These are phyloP conservation scores for Zosterops lateralis DNA, from an alignment of 2,113 vertebrate species.

Conservation along the genomic window DNA sequence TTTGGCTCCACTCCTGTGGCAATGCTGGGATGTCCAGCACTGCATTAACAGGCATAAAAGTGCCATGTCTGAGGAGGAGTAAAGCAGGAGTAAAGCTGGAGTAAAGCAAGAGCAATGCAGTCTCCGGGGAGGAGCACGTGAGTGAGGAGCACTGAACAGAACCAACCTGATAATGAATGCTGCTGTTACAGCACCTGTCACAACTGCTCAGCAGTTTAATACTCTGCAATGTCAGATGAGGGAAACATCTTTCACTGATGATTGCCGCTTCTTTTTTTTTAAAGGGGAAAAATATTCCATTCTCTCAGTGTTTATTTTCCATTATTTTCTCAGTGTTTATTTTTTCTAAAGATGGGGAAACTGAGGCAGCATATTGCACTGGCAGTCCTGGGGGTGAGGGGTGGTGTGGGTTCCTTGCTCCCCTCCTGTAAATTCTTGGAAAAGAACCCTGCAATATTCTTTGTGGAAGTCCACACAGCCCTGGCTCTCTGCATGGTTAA, in stretches of 20 bases:
- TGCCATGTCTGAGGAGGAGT: background rate
- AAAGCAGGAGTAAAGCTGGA: background rate
- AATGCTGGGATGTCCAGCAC: background rate
- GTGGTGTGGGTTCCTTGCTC: background rate
- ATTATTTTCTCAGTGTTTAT: accelerated
- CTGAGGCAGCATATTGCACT: background rate
- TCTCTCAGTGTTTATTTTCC: background rate
- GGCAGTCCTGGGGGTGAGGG: background rate
- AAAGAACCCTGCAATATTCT: background rate
- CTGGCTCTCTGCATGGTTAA: background rate
- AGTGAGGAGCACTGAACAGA: constrained; percentile 58
- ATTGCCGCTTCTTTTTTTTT: background rate
- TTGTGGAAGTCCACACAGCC: background rate
- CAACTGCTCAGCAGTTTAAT: constrained; percentile 62
- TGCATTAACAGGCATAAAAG: background rate
- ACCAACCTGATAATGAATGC: constrained; percentile 61
- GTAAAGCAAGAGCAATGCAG: background rate
- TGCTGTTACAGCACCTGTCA: constrained; percentile 69
- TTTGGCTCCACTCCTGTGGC: background rate
- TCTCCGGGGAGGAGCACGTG: constrained; percentile 45
- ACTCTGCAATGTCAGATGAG: constrained; percentile 26
- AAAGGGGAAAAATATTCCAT: accelerated
- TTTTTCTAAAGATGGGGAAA: background rate
- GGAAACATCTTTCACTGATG: background rate
- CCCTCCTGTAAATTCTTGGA: background rate